These are phyloP conservation scores for Polymixis lichenea DNA, from an alignment of 2,888 invertebrate species.

Conservation along the genomic window DNA sequence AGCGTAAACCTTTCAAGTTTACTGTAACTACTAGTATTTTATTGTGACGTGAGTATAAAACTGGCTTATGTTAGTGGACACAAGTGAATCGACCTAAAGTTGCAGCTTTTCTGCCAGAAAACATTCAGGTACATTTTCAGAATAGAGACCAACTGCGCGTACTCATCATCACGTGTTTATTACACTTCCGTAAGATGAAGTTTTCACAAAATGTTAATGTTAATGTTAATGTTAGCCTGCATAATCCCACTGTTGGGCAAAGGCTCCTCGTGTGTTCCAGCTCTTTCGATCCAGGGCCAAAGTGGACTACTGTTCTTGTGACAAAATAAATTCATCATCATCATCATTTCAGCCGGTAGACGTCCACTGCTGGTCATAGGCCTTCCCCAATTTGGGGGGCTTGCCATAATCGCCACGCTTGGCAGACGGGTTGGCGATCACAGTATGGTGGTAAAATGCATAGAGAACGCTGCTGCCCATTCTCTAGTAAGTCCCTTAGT, in stretches of 20 bases:
- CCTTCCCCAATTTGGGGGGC: too few species aligned
- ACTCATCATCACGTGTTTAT: too few species aligned
- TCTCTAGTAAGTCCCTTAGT: too few species aligned
- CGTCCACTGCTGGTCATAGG: too few species aligned
- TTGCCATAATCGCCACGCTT: too few species aligned
- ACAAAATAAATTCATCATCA: too few species aligned
- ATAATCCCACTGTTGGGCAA: background rate
- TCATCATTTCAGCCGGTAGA: too few species aligned
- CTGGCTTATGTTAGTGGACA: background rate
- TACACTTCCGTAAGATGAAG: background rate
- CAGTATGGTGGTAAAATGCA: too few species aligned
- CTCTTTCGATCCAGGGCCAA: background rate
- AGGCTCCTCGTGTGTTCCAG: background rate
- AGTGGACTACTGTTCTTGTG: background rate
- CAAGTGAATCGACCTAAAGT: background rate
- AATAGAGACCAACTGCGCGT: background rate
- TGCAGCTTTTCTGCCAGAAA: background rate
- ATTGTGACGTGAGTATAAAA: constrained; percentile 24
- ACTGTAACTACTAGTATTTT: constrained; percentile 12
- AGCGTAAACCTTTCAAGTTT: constrained; percentile 38
- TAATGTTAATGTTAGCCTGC: background rate
- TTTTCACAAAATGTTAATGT: background rate
- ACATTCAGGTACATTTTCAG: background rate
- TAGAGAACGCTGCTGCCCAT: too few species aligned
- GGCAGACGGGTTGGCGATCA: too few species aligned